These are phyloP conservation scores for Drosophila insularis DNA, from an alignment of 1,140 invertebrate genomes.

Conservation along the genomic window DNA sequence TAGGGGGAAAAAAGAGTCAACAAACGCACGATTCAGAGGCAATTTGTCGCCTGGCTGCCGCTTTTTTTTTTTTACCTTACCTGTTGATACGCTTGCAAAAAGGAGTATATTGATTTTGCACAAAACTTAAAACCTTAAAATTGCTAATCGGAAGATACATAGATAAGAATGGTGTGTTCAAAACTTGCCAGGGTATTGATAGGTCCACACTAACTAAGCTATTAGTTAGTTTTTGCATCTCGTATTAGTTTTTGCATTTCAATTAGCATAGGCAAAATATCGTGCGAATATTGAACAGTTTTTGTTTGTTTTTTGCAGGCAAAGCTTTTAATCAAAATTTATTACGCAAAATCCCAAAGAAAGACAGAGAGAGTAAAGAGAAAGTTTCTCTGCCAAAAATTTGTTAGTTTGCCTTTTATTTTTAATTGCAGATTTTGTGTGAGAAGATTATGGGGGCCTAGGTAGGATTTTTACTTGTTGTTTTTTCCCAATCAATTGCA, in stretches of 20 bases:
- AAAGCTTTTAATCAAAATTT: conserved; percentile 35
- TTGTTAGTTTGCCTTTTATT: conserved; percentile 23
- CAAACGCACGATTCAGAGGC: conserved; percentile 66
- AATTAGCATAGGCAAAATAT: conserved; percentile 57
- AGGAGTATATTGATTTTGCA: too few relatives aligned
- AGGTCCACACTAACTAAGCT: background rate
- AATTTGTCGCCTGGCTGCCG: conserved; percentile 63
- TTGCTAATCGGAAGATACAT: too few relatives aligned
- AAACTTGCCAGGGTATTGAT: background rate
- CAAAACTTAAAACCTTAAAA: too few relatives aligned
- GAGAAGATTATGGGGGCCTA: conserved; percentile 9
- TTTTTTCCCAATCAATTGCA: conserved; percentile 38
- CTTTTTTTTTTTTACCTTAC: conserved; percentile 10
- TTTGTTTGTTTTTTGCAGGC: conserved; percentile 16
- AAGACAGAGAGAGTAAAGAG: conserved; percentile 22
- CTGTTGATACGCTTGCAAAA: background rate
- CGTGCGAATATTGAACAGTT: conserved; percentile 66
- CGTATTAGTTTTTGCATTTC: conserved; percentile 42
- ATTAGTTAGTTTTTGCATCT: too few relatives aligned
- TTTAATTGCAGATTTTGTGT: conserved; percentile 58
- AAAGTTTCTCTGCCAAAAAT: conserved; percentile 59
- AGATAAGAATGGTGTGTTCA: too few relatives aligned
- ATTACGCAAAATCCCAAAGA: conserved; percentile 50
- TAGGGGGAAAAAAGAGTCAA: conserved; percentile 44
- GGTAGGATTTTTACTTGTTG: conserved; percentile 49